Evolutionary conservation across 2,797 vertebrate genomes (phyloP), one percentile per base, ranked within the genome.

Genomic region (Anisognathus igniventris): DNA sequence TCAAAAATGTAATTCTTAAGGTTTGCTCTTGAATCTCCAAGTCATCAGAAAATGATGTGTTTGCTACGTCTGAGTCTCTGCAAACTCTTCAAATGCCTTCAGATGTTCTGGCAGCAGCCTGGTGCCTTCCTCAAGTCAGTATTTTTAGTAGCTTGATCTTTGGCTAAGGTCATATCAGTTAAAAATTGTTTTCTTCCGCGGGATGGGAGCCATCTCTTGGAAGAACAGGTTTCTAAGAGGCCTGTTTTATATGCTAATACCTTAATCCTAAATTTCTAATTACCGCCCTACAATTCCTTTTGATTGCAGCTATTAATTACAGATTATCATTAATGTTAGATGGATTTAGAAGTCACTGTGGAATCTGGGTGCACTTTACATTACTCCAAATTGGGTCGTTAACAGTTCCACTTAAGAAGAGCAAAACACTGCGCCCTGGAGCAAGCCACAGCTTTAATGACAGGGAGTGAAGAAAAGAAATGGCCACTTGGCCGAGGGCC

Each of bases 371-470:
- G 81, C 86, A 67, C 71, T 92, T 95, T 30, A 83, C 85, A 12
- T 83, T 2, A 71, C 92, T 92, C 88, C 86, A 95, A 96, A 94
- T 93, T 93, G 90, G 80, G 92, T 95, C 84, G 87, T 95, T 95
- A 96, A 95, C 95, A 95, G 92, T 91, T 93, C 88, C 94, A 95
- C 93, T 96, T 95, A 94, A 80, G 95, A 95, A 94, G 93, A 96
- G 93, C 90, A 58, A 93, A 96, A 91, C 90, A 22, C 83, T 24
- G 76, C 71, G 65, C 61, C 93, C 92, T 94, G 80, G 77, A 94
- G 95, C 93, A 93, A 92, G 47, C 40, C 94, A 74, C 88, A 78
- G 83, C 86, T 95, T 89, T 94, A 95, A 95, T 87, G 94, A 91
- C 86, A 82, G 90, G 71, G 48, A 76, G 65, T 11, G 67, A 28